phyloP scores from a whole-genome alignment of 1,140 invertebrate genomes.

The Lutraria rhynchaena region DNA sequence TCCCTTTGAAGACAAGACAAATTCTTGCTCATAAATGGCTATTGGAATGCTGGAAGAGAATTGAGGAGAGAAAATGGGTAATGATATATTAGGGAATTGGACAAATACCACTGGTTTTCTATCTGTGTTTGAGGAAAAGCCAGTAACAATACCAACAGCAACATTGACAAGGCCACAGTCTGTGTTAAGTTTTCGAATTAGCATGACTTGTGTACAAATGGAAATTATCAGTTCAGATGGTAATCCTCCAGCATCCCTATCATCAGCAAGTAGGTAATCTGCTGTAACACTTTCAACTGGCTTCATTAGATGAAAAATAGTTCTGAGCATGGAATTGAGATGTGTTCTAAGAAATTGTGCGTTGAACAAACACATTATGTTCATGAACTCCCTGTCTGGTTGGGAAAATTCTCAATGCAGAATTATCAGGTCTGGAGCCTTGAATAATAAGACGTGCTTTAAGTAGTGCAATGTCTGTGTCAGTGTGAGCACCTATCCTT shows the following conservation, averaged over 20 bases:
- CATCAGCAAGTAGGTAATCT: conserved; percentile 13
- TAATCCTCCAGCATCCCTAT: conserved; percentile 53
- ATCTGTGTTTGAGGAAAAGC: neutral
- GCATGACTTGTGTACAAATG: conserved; percentile 26
- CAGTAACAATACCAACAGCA: conserved; percentile 9
- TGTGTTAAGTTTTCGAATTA: conserved; percentile 13
- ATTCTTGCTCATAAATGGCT: conserved; percentile 47
- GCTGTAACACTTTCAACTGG: conserved; percentile 13
- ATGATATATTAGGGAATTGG: too few relatives aligned
- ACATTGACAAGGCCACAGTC: conserved; percentile 25
- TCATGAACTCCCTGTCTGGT: neutral
- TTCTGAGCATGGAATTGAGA: conserved; percentile 32
- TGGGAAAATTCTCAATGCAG: conserved; percentile 15
- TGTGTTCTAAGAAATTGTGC: neutral
- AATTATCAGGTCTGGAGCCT: neutral
- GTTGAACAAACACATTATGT: neutral
- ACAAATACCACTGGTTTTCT: too few relatives aligned
- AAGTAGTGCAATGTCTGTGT: neutral
- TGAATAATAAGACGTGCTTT: neutral
- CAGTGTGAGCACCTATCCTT: neutral
- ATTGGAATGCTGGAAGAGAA: too few relatives aligned
- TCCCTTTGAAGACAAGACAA: conserved; percentile 22
- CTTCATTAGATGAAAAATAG: conserved; percentile 47
- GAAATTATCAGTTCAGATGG: conserved; percentile 4
- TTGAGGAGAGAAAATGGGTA: too few relatives aligned